A percentile compares a stretch with the other conserved stretches of the same genome.
These are phyloP conservation scores for Albula goreensis DNA, from an alignment of 2,113 vertebrate species.

Conservation along the genomic window DNA sequence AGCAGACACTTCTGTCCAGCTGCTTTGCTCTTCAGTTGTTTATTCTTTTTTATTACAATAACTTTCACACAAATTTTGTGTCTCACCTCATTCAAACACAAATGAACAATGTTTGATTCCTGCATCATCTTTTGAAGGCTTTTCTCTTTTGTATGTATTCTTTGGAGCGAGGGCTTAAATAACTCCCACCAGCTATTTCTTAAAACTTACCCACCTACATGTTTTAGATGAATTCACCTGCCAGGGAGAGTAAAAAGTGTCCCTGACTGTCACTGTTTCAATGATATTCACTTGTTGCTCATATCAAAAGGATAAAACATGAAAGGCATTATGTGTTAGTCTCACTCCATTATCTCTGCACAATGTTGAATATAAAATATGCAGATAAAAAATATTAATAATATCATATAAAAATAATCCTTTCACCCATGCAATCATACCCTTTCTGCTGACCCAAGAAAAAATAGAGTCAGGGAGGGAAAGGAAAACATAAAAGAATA, in stretches of 20 bases:
- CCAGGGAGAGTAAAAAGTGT: neutral
- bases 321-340: neutral
- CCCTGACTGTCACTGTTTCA: neutral
- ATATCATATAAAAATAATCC: neutral
- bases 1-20: neutral
- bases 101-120: neutral
- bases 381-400: neutral
- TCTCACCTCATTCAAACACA: neutral
- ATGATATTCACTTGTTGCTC: neutral
- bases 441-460: conserved; percentile 1
- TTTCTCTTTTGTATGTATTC: neutral
- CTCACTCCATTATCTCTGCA: neutral
- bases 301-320: neutral
- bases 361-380: neutral
- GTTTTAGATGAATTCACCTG: neutral
- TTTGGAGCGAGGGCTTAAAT: no score
- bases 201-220: neutral
- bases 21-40: neutral
- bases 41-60: neutral
- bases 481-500: neutral
- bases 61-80: neutral
- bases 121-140: neutral
- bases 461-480: neutral
- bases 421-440: neutral
- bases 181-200: neutral